Evolutionary conservation across 2,797 vertebrate species (phyloP).

Genomic region (Siniperca undulata): DNA sequence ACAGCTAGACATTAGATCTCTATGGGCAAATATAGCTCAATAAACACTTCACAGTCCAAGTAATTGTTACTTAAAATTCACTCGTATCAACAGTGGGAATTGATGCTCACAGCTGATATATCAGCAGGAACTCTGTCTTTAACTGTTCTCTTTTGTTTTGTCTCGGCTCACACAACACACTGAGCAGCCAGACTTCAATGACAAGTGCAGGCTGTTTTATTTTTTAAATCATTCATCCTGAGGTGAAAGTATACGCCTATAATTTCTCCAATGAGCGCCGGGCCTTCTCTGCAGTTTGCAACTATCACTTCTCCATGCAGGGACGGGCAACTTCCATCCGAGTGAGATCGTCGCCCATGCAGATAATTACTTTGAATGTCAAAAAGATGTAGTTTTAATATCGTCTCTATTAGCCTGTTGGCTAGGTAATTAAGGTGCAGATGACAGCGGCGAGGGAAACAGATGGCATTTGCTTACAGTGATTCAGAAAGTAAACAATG

Average conservation of each 20-base stretch:
- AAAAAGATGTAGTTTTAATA: constrained; percentile 99
- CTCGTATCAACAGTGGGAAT: background rate
- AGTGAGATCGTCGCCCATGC: constrained; percentile 88
- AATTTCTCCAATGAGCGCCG: constrained; percentile 16
- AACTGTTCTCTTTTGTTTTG: background rate
- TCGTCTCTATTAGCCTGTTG: constrained; percentile 99
- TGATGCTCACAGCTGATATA: background rate
- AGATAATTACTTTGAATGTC: constrained; percentile 99
- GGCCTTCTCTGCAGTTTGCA: constrained; percentile 46
- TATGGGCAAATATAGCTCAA: background rate
- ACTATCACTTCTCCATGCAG: constrained; percentile 51
- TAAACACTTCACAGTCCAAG: constrained; percentile 2
- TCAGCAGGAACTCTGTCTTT: background rate
- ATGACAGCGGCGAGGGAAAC: constrained; percentile 96
- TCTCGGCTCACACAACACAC: background rate
- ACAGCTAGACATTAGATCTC: background rate
- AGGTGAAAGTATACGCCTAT: constrained; percentile 1
- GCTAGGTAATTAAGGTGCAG: constrained; percentile 98
- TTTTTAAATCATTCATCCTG: constrained; percentile 28
- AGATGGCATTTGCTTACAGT: constrained; percentile 99
- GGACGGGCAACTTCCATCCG: constrained; percentile 80
- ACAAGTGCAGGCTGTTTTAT: constrained; percentile 2
- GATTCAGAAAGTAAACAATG: constrained; percentile 97
- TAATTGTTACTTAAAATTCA: background rate
- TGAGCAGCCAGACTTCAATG: background rate